Conservation (phyloP, 2,888 invertebrate species). For the Pseudanteris insignis region DNA sequence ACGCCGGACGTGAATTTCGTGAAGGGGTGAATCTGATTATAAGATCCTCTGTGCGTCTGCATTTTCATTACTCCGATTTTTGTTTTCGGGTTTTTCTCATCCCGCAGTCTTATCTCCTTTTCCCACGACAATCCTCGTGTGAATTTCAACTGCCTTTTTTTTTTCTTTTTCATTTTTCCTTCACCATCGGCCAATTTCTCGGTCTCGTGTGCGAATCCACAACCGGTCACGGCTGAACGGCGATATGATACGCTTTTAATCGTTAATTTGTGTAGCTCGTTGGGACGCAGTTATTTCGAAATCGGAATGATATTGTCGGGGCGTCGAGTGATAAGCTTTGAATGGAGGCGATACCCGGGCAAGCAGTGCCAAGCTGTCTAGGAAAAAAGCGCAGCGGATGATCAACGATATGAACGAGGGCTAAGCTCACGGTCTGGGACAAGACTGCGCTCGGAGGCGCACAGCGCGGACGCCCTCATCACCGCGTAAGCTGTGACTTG, state of each 20-base stretch:
- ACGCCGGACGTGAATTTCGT: constrained; percentile 52
- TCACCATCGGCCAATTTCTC: too few species aligned
- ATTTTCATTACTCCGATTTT: constrained; percentile 32
- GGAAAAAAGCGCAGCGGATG: constrained; percentile 32
- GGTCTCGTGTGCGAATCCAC: too few species aligned
- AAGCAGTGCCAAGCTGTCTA: constrained; percentile 34
- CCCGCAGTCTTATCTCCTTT: constrained; percentile 14
- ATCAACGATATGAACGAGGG: constrained; percentile 24
- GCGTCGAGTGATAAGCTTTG: constrained; percentile 36
- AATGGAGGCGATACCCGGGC: constrained; percentile 28
- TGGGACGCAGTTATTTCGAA: background rate
- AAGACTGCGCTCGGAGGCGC: too few species aligned
- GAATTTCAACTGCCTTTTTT: constrained; percentile 28
- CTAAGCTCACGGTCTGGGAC: constrained; percentile 11
- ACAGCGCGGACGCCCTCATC: too few species aligned
- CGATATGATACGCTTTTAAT: too few species aligned
- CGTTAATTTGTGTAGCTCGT: too few species aligned
- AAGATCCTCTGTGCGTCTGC: constrained; percentile 28
- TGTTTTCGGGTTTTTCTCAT: constrained; percentile 16
- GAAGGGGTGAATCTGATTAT: constrained; percentile 64
- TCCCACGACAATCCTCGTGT: constrained; percentile 30
- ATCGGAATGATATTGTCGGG: constrained; percentile 17
- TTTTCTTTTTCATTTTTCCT: constrained; percentile 1
- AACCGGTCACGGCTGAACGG: too few species aligned
- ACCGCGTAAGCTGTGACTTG: too few species aligned